Base-by-base conservation (phyloP, 1,140 invertebrate species). In the Tyrophagus putrescentiae region DNA sequence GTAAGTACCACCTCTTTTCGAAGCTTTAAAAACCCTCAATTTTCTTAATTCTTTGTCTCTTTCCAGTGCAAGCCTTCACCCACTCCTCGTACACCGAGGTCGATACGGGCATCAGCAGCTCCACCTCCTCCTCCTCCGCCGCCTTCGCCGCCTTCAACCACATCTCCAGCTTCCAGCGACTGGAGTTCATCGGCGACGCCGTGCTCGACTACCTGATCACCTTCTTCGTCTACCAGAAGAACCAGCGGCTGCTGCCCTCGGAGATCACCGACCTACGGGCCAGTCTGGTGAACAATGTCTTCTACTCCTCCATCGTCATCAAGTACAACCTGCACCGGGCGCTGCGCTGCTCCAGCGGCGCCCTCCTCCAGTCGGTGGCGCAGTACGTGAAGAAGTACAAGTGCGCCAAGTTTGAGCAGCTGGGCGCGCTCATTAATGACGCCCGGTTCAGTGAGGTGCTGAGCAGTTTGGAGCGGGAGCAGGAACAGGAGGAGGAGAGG, bases 281-380 rank as follows among this genome's bases (percentile, higher is more conserved):
- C 16, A 87, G 93, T 0, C 73, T 98, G 0, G 93, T 97, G 0
- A 97, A 97, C 69, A 98, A 97, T 68, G 82, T 86, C 56, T 95
- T 89, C 0, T 91, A 97, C 70, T 90, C 87, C 0, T 84, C 84
- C 34, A 76, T 94, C 32, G 78, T 84, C 48, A 88, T 96, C n/a
- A 81, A 86, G 64, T 79, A 85, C 72, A 80, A 82, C 13, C 80
- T 79, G 61, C 75, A 81, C 62, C 76, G 77, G 57, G 67, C 63
- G 42, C 28, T 69, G 48, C 64, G 70, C 57, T 70, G 71, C 29
- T 67, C 74, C 21, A 76, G 73, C 21, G 71, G 74, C 1, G 67
- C 69, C n/a, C 65, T 79, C 34, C 41, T 53, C 28, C 16, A 36
- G 21, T 18, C 57, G 53, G 61, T 67, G 41, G 48, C 23, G 13